Evolutionary conservation across 2,888 invertebrate genomes (phyloP).

Genomic region (Aphidoletes aphidimyza): DNA sequence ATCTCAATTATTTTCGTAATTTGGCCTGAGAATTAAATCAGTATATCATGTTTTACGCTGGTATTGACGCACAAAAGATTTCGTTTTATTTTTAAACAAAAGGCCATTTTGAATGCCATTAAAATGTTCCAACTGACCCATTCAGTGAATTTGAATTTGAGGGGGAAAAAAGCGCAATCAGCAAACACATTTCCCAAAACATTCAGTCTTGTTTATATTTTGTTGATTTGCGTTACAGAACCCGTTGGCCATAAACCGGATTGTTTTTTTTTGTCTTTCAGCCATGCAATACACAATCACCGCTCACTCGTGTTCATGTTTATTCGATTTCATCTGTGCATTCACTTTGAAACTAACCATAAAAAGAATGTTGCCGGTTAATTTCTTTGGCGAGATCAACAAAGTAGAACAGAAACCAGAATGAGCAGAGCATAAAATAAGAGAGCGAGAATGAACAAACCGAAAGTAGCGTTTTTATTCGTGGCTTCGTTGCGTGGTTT

Average conservation of each 20-base stretch:
- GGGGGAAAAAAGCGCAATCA: neutral
- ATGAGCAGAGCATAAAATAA: neutral
- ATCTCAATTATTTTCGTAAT: constrained; percentile 15
- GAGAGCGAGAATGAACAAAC: neutral
- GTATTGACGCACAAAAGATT: neutral
- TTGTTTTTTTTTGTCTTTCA: no score
- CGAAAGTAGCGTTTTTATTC: neutral
- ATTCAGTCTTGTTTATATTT: neutral
- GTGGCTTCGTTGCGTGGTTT: neutral
- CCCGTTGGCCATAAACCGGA: neutral
- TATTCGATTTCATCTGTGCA: constrained; percentile 39
- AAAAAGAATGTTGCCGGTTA: constrained; percentile 26
- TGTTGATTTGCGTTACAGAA: neutral
- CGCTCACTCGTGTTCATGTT: neutral
- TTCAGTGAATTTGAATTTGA: neutral
- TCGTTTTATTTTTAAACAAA: neutral
- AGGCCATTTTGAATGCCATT: neutral
- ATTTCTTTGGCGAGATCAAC: constrained; percentile 3
- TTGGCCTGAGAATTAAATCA: neutral
- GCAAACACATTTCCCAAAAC: neutral
- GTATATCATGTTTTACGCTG: neutral
- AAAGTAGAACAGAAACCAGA: constrained; percentile 32
- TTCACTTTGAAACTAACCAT: constrained; percentile 12
- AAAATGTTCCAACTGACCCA: constrained; percentile 2
- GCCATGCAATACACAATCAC: constrained; percentile 6